phyloP scores from a whole-genome alignment of 1,140 invertebrate genomes.

The Paraescarpia echinospica region DNA sequence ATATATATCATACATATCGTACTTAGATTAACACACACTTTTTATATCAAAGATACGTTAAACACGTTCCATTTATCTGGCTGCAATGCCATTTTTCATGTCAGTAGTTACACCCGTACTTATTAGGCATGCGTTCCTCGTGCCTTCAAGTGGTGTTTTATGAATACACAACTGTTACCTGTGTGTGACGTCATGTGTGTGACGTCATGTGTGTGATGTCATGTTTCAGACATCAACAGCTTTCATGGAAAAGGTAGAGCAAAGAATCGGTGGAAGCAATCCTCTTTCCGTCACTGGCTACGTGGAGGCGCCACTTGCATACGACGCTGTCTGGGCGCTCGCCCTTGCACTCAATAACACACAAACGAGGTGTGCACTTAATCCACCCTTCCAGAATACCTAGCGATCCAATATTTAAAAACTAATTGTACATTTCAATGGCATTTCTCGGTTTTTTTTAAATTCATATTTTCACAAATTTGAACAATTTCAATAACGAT shows the following conservation, averaged over 20 bases:
- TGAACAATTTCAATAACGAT: too few relatives aligned
- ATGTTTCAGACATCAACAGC: conserved; percentile 22
- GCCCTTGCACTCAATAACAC: conserved; percentile 96
- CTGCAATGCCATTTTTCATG: neutral
- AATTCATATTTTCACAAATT: too few relatives aligned
- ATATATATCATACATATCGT: neutral
- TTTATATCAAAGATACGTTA: neutral
- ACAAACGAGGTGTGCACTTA: conserved; percentile 39
- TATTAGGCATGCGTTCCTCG: neutral
- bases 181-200: too few relatives aligned
- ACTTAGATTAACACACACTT: neutral
- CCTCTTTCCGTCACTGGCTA: conserved; percentile 68
- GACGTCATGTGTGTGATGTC: neutral
- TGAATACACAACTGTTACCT: neutral
- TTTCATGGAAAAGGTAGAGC: conserved; percentile 27
- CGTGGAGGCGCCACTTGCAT: conserved; percentile 96
- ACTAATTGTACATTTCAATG: too few relatives aligned
- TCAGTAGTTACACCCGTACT: too few relatives aligned
- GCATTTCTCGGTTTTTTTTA: too few relatives aligned
- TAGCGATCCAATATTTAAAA: too few relatives aligned
- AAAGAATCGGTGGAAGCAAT: conserved; percentile 21
- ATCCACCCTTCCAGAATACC: neutral
- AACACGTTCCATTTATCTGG: neutral
- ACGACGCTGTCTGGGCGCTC: conserved; percentile 98
- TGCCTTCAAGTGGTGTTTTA: neutral